These are phyloP conservation scores for Torymus tubicola DNA, from an alignment of 2,888 invertebrate genomes.

Conservation along the genomic window DNA sequence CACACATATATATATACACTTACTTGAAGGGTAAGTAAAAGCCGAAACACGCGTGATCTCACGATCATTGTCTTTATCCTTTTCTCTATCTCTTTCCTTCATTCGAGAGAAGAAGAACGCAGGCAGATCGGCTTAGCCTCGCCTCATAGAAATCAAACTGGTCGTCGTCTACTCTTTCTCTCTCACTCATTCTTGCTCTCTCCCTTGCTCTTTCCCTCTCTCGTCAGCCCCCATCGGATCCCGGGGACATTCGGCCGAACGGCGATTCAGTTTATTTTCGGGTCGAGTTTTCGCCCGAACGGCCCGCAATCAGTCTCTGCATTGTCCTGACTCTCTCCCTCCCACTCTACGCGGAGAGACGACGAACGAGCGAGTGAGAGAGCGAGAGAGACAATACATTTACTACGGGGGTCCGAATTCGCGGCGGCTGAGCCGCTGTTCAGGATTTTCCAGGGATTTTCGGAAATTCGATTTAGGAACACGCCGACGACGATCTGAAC, in stretches of 20 bases:
- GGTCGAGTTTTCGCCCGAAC: conserved; percentile 71
- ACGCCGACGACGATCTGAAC: conserved; percentile 18
- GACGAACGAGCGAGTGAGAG: not conserved
- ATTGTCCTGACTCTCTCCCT: conserved; percentile 64
- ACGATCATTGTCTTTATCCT: not conserved
- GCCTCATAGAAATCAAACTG: conserved; percentile 51
- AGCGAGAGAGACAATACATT: conserved; percentile 63
- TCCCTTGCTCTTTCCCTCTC: too few species aligned
- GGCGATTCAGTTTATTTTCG: conserved; percentile 71
- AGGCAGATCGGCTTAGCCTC: conserved; percentile 30
- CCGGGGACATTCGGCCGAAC: too few species aligned
- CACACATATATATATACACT: too few species aligned
- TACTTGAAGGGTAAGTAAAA: not conserved
- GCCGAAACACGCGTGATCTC: not conserved
- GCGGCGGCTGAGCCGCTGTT: conserved; percentile 25
- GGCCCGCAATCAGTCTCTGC: conserved; percentile 71
- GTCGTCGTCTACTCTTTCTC: not conserved
- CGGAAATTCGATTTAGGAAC: conserved; percentile 66
- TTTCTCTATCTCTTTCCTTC: too few species aligned
- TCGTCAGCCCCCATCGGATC: too few species aligned
- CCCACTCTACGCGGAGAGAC: not conserved
- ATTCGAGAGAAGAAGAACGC: not conserved
- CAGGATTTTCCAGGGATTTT: conserved; percentile 66
- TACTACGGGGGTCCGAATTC: conserved; percentile 47
- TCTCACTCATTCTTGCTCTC: not conserved